Percentiles rank a stretch among this genome's conserved stretches.
Conservation (phyloP, 2,888 invertebrate species). For the Teleiodes luculella region DNA sequence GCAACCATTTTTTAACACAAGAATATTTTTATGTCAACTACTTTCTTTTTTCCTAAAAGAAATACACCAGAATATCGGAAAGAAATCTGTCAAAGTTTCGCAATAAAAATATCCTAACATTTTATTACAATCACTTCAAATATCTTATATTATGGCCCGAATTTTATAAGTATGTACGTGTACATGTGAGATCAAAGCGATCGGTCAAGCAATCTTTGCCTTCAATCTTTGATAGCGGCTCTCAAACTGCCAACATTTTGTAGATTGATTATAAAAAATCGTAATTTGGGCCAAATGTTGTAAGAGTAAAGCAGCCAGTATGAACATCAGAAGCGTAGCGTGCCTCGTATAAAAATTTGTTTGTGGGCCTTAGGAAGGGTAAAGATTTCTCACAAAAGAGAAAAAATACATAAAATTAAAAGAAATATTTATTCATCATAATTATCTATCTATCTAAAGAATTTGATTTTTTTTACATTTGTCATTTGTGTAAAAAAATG, state of each 20-base stretch:
- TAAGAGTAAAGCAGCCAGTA: background rate
- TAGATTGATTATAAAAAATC: background rate
- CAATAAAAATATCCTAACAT: slow-evolving; percentile 6
- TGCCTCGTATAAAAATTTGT: too few species aligned
- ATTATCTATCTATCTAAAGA: too few species aligned
- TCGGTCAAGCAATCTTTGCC: slow-evolving; percentile 34
- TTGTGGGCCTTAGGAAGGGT: too few species aligned
- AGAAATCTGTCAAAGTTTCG: slow-evolving; percentile 1
- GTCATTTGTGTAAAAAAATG: too few species aligned
- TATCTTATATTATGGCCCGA: slow-evolving; percentile 16
- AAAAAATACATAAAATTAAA: too few species aligned
- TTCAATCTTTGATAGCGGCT: slow-evolving; percentile 18
- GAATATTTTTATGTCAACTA: background rate
- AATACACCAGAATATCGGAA: background rate
- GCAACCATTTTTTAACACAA: background rate
- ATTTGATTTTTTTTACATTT: too few species aligned
- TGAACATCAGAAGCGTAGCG: too few species aligned
- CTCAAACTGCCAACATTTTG: background rate
- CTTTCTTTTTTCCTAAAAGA: background rate
- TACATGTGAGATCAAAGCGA: slow-evolving; percentile 34
- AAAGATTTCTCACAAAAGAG: too few species aligned
- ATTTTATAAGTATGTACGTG: slow-evolving; percentile 27
- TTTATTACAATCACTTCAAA: slow-evolving; percentile 13
- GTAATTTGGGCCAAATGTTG: background rate
- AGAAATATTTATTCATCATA: too few species aligned